Conservation (phyloP, 1,140 invertebrate species). For the Antheraea pernyi region DNA sequence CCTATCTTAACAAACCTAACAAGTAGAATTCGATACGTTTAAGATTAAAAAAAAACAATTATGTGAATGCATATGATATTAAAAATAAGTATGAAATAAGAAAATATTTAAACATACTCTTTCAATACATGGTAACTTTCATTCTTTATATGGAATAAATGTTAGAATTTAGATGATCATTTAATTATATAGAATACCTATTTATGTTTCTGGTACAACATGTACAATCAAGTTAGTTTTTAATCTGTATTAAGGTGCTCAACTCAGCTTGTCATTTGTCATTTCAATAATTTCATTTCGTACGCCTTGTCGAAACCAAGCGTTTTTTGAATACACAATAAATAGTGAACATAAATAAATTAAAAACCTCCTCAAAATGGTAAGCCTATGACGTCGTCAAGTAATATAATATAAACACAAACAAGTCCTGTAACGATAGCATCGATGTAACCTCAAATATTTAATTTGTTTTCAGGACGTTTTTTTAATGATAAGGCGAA, state of each 20-base stretch:
- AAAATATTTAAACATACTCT: too few relatives aligned
- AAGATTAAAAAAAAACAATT: too few relatives aligned
- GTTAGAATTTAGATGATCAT: too few relatives aligned
- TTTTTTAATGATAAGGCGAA: conserved; percentile 98
- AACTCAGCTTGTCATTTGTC: conserved; percentile 37
- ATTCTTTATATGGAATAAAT: too few relatives aligned
- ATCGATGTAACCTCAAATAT: conserved; percentile 69
- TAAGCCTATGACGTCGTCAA: conserved; percentile 31
- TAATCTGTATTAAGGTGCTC: conserved; percentile 1
- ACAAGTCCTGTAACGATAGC: conserved; percentile 8
- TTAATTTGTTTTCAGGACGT: conserved; percentile 89
- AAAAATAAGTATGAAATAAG: too few relatives aligned
- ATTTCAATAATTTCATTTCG: conserved; percentile 69
- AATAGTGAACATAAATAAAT: conserved; percentile 64
- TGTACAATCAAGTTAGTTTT: background rate
- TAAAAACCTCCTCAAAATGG: conserved; percentile 57
- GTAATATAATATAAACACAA: background rate
- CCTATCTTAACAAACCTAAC: too few relatives aligned
- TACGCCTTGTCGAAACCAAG: conserved; percentile 53
- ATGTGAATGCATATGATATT: too few relatives aligned
- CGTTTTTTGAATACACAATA: conserved; percentile 60
- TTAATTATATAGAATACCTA: too few relatives aligned
- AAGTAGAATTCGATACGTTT: too few relatives aligned
- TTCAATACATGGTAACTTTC: too few relatives aligned
- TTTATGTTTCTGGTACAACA: too few relatives aligned